Evolutionary conservation across 30 jellyfish, hydroid and myxozoan genomes (phyloP).

Genomic region (Cassiopea andromeda): DNA sequence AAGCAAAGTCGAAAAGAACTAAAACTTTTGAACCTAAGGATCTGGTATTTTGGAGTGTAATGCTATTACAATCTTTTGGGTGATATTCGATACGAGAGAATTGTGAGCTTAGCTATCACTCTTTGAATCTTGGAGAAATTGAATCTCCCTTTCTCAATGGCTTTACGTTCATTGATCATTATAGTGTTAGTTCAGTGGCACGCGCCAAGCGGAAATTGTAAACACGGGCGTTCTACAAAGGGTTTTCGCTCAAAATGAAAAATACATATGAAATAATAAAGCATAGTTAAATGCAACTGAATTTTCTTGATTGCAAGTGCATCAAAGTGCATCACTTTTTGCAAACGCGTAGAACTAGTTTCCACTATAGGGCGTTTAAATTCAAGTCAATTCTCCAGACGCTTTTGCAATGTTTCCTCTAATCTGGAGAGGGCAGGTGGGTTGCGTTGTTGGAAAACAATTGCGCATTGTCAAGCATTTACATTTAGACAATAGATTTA

Average conservation of each 20-base stretch:
- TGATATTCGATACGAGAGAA: neutral
- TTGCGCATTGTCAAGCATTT: constrained; percentile 10
- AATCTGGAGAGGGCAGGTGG: constrained; percentile 53
- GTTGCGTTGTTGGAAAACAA: constrained; percentile 57
- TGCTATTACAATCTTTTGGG: neutral
- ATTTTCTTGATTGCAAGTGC: neutral
- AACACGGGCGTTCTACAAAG: neutral
- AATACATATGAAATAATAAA: neutral
- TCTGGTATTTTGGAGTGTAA: too few relatives aligned
- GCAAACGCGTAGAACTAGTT: neutral
- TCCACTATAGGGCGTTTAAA: neutral
- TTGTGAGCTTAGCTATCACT: neutral
- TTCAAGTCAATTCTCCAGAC: neutral
- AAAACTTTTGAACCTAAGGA: too few relatives aligned
- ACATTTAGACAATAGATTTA: constrained; percentile 58
- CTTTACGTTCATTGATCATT: constrained; percentile 26
- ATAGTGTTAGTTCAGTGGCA: constrained; percentile 35
- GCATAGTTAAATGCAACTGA: neutral
- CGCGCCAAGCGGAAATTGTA: constrained; percentile 73
- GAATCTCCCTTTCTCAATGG: neutral
- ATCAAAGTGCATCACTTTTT: neutral
- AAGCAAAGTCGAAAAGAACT: too few relatives aligned
- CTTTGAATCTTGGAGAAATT: neutral
- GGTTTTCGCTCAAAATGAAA: neutral
- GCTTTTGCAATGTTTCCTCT: neutral